These are phyloP conservation scores for Bostrychus sinensis DNA, from an alignment of 2,113 vertebrate species.

Conservation along the genomic window DNA sequence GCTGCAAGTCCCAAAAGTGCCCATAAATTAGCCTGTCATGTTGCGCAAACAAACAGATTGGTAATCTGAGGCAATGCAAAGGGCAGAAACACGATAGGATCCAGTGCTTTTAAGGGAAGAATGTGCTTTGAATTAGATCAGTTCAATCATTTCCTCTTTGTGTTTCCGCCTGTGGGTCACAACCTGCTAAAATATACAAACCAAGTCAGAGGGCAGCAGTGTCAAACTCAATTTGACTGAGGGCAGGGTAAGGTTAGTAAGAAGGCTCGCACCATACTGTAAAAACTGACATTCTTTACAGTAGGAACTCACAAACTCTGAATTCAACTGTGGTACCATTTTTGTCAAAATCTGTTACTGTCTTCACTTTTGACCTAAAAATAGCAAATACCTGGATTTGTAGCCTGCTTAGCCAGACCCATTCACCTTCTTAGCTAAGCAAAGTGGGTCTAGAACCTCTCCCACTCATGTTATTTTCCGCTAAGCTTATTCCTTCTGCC, in stretches of 20 bases:
- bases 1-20: conserved; percentile 17
- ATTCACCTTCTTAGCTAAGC: too few relatives aligned
- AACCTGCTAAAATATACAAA: not conserved
- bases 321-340: too few relatives aligned
- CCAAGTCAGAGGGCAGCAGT: not conserved
- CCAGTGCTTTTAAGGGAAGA: not conserved
- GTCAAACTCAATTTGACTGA: not conserved
- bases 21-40: conserved; percentile 21
- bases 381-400: too few relatives aligned
- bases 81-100: not conserved
- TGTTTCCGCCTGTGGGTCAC: not conserved
- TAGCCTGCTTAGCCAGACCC: too few relatives aligned
- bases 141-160: not conserved
- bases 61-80: conserved; percentile 4
- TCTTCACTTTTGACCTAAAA: too few relatives aligned
- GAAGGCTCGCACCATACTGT: too few relatives aligned
- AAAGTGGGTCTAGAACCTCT: too few relatives aligned
- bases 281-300: too few relatives aligned
- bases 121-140: not conserved
- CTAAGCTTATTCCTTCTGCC: too few relatives aligned
- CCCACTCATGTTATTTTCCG: too few relatives aligned
- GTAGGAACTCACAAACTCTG: too few relatives aligned
- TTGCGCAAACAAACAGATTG: conserved; percentile 39
- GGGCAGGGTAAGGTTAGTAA: not conserved
- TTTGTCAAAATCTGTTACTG: too few relatives aligned